Evolutionary conservation across 1,140 invertebrate species (phyloP).

Genomic region (Drosophila watanabei): DNA sequence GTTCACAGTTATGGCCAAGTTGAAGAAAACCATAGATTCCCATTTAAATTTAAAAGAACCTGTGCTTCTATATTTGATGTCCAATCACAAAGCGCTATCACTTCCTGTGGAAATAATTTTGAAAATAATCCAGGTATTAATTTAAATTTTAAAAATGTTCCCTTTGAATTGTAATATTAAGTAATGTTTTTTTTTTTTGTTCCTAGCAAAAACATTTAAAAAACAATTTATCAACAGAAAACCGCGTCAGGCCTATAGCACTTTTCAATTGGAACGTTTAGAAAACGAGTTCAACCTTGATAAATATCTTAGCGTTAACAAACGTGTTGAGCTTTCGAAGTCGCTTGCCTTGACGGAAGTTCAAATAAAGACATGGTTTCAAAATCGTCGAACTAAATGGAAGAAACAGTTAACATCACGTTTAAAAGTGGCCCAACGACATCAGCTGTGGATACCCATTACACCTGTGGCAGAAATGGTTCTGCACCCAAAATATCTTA

Average conservation of each 20-base stretch:
- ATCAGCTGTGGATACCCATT: conserved; percentile 88
- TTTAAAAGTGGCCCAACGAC: conserved; percentile 94
- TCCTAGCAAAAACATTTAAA: conserved; percentile 89
- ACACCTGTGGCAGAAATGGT: conserved; percentile 84
- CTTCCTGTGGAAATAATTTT: background rate
- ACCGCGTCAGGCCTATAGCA: conserved; percentile 97
- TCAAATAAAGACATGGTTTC: conserved; percentile 99
- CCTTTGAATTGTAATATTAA: background rate
- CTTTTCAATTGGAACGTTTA: conserved; percentile 95
- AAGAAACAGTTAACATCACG: conserved; percentile 97
- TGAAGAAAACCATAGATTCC: background rate
- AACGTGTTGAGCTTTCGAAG: conserved; percentile 96
- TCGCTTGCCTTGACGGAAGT: conserved; percentile 96
- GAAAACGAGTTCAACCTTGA: conserved; percentile 97
- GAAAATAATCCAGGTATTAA: conserved; percentile 12
- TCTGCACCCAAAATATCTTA: conserved; percentile 37
- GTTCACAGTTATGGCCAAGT: no score
- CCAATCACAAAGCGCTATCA: background rate
- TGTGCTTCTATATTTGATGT: background rate
- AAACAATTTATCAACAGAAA: conserved; percentile 96
- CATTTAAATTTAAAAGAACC: background rate
- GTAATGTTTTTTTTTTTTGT: background rate
- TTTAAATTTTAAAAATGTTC: background rate
- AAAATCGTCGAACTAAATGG: conserved; percentile 98
- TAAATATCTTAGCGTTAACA: conserved; percentile 97